These are phyloP conservation scores for Myiopsitta monachus DNA, from an alignment of 2,113 vertebrate genomes.

Conservation along the genomic window DNA sequence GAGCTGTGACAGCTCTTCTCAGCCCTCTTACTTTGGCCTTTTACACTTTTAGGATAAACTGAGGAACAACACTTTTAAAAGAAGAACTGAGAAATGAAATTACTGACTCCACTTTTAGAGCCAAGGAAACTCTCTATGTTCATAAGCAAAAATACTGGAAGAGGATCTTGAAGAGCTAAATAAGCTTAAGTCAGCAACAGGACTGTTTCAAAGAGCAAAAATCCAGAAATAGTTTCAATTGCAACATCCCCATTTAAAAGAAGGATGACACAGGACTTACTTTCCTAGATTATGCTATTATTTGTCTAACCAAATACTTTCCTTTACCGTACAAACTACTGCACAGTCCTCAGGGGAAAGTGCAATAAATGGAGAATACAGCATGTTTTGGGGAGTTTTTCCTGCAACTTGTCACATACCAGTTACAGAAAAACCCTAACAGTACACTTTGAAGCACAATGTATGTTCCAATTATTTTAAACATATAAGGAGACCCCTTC, in stretches of 20 bases:
- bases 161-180: not conserved
- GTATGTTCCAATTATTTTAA: not conserved
- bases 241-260: not conserved
- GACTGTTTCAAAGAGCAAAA: not conserved
- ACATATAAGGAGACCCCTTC: not conserved
- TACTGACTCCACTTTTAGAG: not conserved
- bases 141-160: not conserved
- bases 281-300: not conserved
- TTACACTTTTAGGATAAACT: not conserved
- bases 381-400: not conserved
- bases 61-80: not conserved
- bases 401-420: not conserved
- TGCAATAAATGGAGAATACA: not conserved
- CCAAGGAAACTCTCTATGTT: not conserved
- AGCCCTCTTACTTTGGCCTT: not conserved
- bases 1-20: not conserved
- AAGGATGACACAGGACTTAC: not conserved
- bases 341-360: not conserved
- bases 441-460: not conserved
- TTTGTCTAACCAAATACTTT: not conserved
- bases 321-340: not conserved
- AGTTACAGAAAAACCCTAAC: not conserved
- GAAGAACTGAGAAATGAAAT: conserved; percentile 5
- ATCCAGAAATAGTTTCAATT: not conserved
- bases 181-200: not conserved